A percentile compares a stretch with the other conserved stretches of the same genome.
phyloP scores from a whole-genome alignment of 2,888 invertebrate species.

The Sacculina carcini region DNA sequence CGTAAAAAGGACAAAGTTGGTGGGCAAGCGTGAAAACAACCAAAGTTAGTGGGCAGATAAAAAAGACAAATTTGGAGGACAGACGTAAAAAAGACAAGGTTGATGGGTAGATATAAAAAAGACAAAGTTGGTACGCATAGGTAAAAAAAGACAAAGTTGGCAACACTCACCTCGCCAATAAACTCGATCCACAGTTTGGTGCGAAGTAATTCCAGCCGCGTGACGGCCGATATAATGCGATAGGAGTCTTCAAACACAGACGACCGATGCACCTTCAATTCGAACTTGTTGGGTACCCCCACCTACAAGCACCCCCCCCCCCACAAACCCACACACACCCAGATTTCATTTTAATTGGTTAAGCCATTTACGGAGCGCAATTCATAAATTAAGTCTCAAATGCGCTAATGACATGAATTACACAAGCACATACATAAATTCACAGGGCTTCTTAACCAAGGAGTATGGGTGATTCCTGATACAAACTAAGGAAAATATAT shows the following conservation, averaged over 20 bases:
- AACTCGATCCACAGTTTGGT: conserved; percentile 98
- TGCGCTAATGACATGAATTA: no score
- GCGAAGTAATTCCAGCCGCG: conserved; percentile 69
- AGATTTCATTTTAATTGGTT: no score
- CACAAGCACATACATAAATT: no score
- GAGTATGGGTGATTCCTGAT: neutral
- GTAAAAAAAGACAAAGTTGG: conserved; percentile 27
- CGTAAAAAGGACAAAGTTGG: no score
- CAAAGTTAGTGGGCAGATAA: no score
- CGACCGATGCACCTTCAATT: conserved; percentile 63
- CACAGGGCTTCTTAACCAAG: no score
- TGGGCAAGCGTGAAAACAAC: no score
- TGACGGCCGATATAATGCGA: conserved; percentile 63
- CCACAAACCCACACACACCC: conserved; percentile 1
- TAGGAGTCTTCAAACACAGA: conserved; percentile 93
- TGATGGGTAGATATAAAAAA: no score
- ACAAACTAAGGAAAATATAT: conserved; percentile 2
- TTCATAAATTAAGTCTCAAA: no score
- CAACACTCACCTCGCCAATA: conserved; percentile 61
- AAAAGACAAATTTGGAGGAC: no score
- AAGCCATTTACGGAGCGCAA: no score
- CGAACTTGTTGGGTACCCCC: conserved; percentile 91
- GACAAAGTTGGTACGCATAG: conserved; percentile 24
- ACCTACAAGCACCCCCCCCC: conserved; percentile 46
- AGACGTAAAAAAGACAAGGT: no score